Evolutionary conservation across 2,113 vertebrate genomes (phyloP), one percentile per base, ranked within the genome.

Genomic region (Odocoileus virginianus): DNA sequence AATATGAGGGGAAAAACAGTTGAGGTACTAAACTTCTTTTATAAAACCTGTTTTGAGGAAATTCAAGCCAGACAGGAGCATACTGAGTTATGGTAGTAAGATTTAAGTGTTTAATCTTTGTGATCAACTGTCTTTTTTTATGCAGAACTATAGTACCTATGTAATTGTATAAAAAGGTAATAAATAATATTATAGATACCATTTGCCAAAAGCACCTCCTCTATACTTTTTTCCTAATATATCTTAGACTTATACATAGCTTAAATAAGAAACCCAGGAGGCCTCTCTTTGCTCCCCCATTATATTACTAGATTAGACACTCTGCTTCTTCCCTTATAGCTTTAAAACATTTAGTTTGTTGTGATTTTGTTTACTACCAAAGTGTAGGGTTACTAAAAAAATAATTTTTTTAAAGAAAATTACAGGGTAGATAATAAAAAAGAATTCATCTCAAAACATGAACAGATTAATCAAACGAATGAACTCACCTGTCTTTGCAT

Each of bases 401-500:
- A n/a, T 30, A 79, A 9, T 16, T 27, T 61, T 43, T 40, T 76
- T 76, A 76, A 76, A 95, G 9, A 89, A 96, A 43, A 58, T 7
- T 82, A 89, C 33, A 78, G 43, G 7, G 61, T 57, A 87, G 9
- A 61, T 58, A n/a, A 79, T 74, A 13, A 52, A 43, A 83, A 94
- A 61, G 1, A 83, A 33, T 71, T 83, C 15, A 50, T 5, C 13
- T 89, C 54, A 52, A 82, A 91, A 67, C 21, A 87, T 23, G 15
- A 6, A 85, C 1, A 36, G 28, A 88, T 27, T 47, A 19, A 79
- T 11, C 13, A 50, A 17, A 58, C 45, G 76, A 47, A 79, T 9
- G 28, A 89, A 50, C 99, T 99, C 98, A 99, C 99, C 99, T 91
- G 99, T 99, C 90, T 99, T 99, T 17, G 99, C 99, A 93, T 99